Base-by-base conservation (phyloP, 2,113 vertebrate genomes). In the Oncorhynchus nerka region DNA sequence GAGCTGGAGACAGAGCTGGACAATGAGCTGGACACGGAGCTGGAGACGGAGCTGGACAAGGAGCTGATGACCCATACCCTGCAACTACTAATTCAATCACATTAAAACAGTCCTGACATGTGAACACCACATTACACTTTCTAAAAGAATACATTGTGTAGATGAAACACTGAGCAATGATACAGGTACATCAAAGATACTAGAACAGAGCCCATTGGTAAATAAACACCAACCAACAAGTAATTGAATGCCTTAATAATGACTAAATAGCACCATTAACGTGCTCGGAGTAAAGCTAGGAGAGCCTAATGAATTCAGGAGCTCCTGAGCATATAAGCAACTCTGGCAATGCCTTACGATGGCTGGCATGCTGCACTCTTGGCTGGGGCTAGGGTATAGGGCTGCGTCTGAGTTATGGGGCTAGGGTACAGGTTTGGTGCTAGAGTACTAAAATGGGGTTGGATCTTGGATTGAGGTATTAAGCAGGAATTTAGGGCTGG, bases 381-480 rank as follows among this genome's bases (percentile, higher is more conserved):
- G 48, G 72, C 32, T 68, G 79, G 51, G 61, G 83, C 68, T 65
- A 65, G 71, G 66, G 55, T 13, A 16, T 30, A 70, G 77, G 78
- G 78, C 81, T 79, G 78, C 5, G 5, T 22, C 28, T 16, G 3
- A 30, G 66, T 30, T 26, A 6, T 68, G 66, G 28, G 74, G 81
- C 85, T 85, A 88, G 66, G 1, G 24, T 11, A 15, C 15, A 28
- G 79, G 81, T 15, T 20, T 57, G 16, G 55, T 19, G 80, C 85
- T 85, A 87, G 81, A 78, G 66, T 9, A 34, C 2, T 19, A 3
- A 20, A 85, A 26, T 48, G 22, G 70, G 34, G 39, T 7, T 22
- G 12, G 15, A 16, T 24, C 26, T 15, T 26, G 69, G 15, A 55
- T 55, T 55, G 15, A 55, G 71, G 3, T 26, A 16, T 19, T 11